Conservation (phyloP, 2,797 vertebrate species). For the Amblyopsis hoosieri region DNA sequence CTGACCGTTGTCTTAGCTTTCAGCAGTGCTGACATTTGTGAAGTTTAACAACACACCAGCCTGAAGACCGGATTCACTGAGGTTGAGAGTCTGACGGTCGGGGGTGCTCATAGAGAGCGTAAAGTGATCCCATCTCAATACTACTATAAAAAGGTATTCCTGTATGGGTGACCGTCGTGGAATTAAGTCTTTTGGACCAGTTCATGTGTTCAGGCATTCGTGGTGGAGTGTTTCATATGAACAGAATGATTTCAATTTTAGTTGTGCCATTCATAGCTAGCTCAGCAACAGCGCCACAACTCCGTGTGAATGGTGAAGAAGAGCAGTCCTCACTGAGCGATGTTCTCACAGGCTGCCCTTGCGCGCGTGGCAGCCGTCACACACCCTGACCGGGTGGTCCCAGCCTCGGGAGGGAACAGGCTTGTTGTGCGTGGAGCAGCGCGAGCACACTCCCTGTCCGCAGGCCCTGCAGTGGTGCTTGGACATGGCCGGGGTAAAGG, state of each 20-base stretch:
- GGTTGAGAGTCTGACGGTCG: slow-evolving; percentile 3
- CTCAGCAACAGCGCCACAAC: slow-evolving; percentile 12
- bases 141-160: background rate
- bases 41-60: background rate
- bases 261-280: slow-evolving; percentile 5
- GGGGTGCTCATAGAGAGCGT: slow-evolving; percentile 5
- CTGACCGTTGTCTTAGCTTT: background rate
- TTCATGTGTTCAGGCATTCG: no score
- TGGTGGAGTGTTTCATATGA: no score
- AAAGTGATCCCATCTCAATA: slow-evolving; percentile 4
- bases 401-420: slow-evolving; percentile 82
- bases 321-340: slow-evolving; percentile 7
- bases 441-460: slow-evolving; percentile 81
- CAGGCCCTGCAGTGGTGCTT: slow-evolving; percentile 87
- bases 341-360: slow-evolving; percentile 63
- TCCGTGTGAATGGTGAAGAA: slow-evolving; percentile 26
- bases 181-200: no score
- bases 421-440: slow-evolving; percentile 75
- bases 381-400: slow-evolving; percentile 86
- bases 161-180: no score
- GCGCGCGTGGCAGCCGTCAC: slow-evolving; percentile 68
- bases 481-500: slow-evolving; percentile 74
- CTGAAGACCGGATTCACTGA: background rate
- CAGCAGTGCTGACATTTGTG: background rate
- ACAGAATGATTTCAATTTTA: slow-evolving; percentile 10